phyloP scores from a whole-genome alignment of 2,797 vertebrate species.

The Neosilurus hyrtlii region DNA sequence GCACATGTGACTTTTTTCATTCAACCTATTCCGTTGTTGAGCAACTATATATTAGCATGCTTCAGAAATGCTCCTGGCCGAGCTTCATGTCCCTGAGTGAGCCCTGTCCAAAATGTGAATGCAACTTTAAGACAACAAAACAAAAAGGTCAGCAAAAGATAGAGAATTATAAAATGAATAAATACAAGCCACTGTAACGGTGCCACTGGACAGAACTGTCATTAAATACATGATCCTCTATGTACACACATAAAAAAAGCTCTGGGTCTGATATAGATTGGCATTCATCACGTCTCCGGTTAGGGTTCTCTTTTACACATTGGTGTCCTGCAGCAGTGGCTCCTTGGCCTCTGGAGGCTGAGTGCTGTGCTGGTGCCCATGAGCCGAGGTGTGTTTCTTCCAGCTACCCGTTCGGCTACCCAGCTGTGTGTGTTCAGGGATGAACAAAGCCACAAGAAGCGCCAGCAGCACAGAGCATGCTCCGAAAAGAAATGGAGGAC shows the following conservation, averaged over 20 bases:
- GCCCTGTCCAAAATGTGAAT: slow-evolving; percentile 36
- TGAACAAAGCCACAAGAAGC: slow-evolving; percentile 86
- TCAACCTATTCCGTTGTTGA: background rate
- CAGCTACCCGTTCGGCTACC: slow-evolving; percentile 74
- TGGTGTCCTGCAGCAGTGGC: slow-evolving; percentile 83
- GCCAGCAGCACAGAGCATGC: slow-evolving; percentile 84
- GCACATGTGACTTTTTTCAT: background rate
- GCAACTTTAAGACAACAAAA: background rate
- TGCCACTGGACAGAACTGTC: slow-evolving; percentile 56
- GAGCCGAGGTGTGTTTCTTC: slow-evolving; percentile 82
- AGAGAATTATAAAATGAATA: slow-evolving; percentile 47
- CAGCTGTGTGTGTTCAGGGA: slow-evolving; percentile 81
- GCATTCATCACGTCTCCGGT: slow-evolving; percentile 3
- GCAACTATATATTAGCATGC: slow-evolving; percentile 35
- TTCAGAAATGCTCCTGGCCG: slow-evolving; percentile 52
- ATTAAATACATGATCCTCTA: slow-evolving; percentile 55
- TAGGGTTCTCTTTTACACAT: slow-evolving; percentile 71
- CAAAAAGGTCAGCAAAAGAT: slow-evolving; percentile 3
- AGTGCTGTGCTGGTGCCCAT: slow-evolving; percentile 79
- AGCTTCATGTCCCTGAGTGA: slow-evolving; percentile 61
- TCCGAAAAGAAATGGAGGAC: slow-evolving; percentile 83
- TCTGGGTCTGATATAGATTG: slow-evolving; percentile 33
- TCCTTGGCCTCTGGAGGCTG: slow-evolving; percentile 85
- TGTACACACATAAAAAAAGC: slow-evolving; percentile 46
- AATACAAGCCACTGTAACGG: slow-evolving; percentile 57